Base-by-base conservation (phyloP, 2,113 vertebrate species). In the Apodemus sylvaticus region DNA sequence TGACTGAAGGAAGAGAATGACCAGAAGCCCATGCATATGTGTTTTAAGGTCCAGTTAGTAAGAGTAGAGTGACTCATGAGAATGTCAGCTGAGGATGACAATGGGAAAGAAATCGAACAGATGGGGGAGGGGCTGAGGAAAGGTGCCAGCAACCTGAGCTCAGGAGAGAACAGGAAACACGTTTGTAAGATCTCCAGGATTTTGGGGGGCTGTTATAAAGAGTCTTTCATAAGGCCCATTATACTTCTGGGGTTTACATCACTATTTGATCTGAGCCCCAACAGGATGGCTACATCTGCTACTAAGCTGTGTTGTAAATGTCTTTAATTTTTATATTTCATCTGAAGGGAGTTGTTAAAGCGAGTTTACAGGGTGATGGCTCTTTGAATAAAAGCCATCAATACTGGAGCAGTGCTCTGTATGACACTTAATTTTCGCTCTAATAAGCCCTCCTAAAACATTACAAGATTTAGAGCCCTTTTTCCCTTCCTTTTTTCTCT, bases 241-340 rank as follows among this genome's bases (percentile, higher is more conserved):
- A 98, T 97, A 98, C 96, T 98, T 97, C 96, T 98, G 97, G 98
- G 98, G 98, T 97, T 99, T 98, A 98, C 98, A 98, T 98, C 98
- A 98, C 97, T 97, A 99, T 99, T 99, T 99, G 98, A 99, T 99
- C 98, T 98, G 98, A 99, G 98, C 96, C 97, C 95, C 98, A 96
- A 98, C 97, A 98, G 98, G 97, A 98, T 95, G 98, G 97, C 97
- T 98, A 98, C 98, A 99, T 99, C 98, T 99, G 99, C 98, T 99
- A 98, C 98, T 99, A 99, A 99, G 98, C 98, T 99, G 98, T 98
- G 97, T 98, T 98, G 98, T 98, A 99, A 99, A 99, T 98, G 98
- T 98, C 98, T 99, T 98, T 99, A 99, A 98, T 99, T 99, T 99
- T 99, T 98, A 98, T 98, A 98, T 98, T 99, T 98, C 98, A 98